Conservation (phyloP, 2,797 vertebrate species). For the Acrossocheilus fasciatus region DNA sequence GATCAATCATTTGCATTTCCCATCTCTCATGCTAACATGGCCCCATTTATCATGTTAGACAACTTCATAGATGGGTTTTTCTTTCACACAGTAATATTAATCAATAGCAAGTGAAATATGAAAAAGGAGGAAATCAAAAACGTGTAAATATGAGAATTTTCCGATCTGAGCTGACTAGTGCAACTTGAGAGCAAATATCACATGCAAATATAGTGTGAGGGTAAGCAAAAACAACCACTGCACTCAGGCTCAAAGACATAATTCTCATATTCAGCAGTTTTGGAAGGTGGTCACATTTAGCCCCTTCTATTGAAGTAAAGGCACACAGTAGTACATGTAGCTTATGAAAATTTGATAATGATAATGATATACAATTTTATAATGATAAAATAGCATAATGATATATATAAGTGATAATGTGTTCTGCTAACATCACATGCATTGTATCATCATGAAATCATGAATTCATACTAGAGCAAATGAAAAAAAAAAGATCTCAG, state of each 20-base stretch:
- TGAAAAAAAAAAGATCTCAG: background rate
- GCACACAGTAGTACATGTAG: background rate
- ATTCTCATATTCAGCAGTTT: slow-evolving; percentile 54
- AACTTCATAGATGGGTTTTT: slow-evolving; percentile 73
- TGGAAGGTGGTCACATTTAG: background rate
- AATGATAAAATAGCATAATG: too few species aligned
- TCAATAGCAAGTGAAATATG: slow-evolving; percentile 73
- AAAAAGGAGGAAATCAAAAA: slow-evolving; percentile 67
- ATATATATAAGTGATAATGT: slow-evolving; percentile 8
- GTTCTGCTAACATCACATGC: background rate
- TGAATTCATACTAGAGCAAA: background rate
- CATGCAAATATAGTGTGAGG: slow-evolving; percentile 73
- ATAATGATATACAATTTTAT: too few species aligned
- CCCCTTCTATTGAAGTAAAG: background rate
- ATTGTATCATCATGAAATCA: background rate
- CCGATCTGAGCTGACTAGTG: slow-evolving; percentile 62
- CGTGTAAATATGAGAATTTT: slow-evolving; percentile 60
- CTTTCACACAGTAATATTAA: slow-evolving; percentile 71
- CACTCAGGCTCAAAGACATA: slow-evolving; percentile 54
- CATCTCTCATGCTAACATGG: slow-evolving; percentile 74
- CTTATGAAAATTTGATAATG: background rate
- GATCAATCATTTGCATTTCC: slow-evolving; percentile 79
- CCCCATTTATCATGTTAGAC: slow-evolving; percentile 80
- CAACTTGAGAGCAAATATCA: slow-evolving; percentile 74
- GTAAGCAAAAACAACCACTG: slow-evolving; percentile 75